Evolutionary conservation across 64 coral and sea anemone genomes (phyloP), one percentile per base, ranked within the genome.

Genomic region (Catalaphyllia jardinei): DNA sequence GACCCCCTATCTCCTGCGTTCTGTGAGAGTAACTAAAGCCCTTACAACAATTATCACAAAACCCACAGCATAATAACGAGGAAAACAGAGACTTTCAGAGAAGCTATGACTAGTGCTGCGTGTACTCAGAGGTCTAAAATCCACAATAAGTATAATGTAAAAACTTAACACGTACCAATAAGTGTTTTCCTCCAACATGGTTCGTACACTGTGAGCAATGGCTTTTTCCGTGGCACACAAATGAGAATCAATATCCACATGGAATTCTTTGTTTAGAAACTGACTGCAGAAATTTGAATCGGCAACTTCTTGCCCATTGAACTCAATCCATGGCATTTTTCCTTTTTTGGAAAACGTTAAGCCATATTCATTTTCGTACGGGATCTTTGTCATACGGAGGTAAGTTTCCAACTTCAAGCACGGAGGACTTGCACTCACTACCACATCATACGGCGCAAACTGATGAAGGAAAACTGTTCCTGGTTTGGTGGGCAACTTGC

Each of bases 281-380:
- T 35, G 25, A 83, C 86, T 86, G 22, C 87, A 84, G 49, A 94
- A 89, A 22, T 94, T 79, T 2, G 87, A 94, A 19, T 94, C 87
- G 8, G 74, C 92, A 57, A 94, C 74, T 38, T 69, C 75, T 62
- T 89, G 33, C 0, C 61, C 76, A 33, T 89, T 79, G 10, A 79
- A 35, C 76, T 89, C 88, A 13, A 89, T 79, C 88, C 88, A 89
- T 12, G 88, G 88, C 31, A 80, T 29, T 46, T 89, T 89, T 0
- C 88, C 88, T 31, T 89, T 80, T 8, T 25, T 80, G 7, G 88
- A 89, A 10, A 46, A 31, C 33, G 55, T 80, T 19, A 78, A 71
- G 15, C 75, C 60, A 31, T 29, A 49, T 22, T 42, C 22, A 50
- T 50, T 77, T 50, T 77, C 74, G 39, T 77, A 77, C 39, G 74